Evolutionary conservation across 2,797 vertebrate species (phyloP), one percentile per base, ranked within the genome.

Genomic region (Decapterus maruadsi): DNA sequence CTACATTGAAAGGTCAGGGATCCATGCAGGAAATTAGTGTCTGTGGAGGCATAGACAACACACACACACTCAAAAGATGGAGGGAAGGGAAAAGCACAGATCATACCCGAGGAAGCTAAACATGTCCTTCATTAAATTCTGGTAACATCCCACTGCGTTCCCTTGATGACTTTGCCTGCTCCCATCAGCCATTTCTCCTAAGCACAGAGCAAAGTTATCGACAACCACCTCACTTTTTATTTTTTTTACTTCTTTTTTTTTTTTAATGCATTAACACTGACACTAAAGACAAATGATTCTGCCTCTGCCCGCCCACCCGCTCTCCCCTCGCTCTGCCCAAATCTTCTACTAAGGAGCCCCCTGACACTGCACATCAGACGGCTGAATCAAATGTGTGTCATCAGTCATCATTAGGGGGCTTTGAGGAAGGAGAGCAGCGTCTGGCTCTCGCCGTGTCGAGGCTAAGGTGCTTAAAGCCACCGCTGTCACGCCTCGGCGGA

Each of bases 21-120:
- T 93, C 87, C 84, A 86, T 88, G 85, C 94, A 94, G 94, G 94
- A 95, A 95, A 95, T 95, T 92, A 91, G 90, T 90, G 94, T 95
- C 93, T 95, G 92, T 88, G 75, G 82, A 89, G 78, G 69, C 88
- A 81, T 77, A 86, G 71, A 88, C 83, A 80, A 80, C 63, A 69
- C 66, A 72, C 75, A 81, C 81, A 74, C 80, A 80, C 77, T 77
- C 65, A 78, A 26, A 13, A 81, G 16, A 68, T 34, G 66, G 34
- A 54, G 7, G 43, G 60, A 62, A 69, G 26, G 62, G 72, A 75
- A 71, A 76, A 77, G 82, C 80, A 82, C 72, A 80, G 76, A 65
- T 71, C 84, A 71, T 75, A 87, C 64, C 68, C 13, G 42, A 83
- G 86, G 89, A 90, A 89, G 87, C 91, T 87, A 82, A 92, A 92